phyloP scores from a whole-genome alignment of 1,140 invertebrate species.

The Acromyrmex echinatior region DNA sequence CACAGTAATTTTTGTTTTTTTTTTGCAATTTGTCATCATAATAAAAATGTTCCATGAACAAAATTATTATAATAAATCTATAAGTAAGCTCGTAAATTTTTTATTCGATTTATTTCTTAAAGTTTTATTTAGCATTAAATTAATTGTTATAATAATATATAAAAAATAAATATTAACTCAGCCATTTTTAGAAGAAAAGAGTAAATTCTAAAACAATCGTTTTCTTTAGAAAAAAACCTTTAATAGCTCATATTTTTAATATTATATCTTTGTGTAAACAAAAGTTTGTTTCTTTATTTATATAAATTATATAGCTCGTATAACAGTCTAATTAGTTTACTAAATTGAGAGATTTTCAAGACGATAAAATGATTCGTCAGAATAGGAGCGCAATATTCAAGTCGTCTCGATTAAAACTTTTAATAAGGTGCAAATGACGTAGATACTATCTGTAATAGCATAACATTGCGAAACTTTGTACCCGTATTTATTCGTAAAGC shows the following conservation, averaged over 20 bases:
- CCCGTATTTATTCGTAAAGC: constrained; percentile 48
- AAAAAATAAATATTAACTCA: neutral
- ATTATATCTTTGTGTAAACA: neutral
- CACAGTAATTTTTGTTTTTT: neutral
- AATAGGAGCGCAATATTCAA: constrained; percentile 28
- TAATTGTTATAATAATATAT: neutral
- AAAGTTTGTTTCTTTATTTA: neutral
- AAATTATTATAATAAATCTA: neutral
- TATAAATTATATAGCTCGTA: neutral
- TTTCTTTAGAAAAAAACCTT: neutral
- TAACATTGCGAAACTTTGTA: constrained; percentile 39
- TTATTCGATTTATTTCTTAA: neutral
- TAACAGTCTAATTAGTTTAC: constrained; percentile 32
- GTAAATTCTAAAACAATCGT: neutral
- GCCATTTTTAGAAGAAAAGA: neutral
- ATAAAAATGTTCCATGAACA: neutral
- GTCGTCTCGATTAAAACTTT: constrained; percentile 37
- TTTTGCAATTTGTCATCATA: neutral
- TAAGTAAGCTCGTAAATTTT: neutral
- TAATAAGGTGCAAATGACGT: constrained; percentile 46
- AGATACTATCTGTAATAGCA: constrained; percentile 33
- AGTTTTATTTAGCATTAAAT: neutral
- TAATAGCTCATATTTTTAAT: neutral
- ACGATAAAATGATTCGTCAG: constrained; percentile 35
- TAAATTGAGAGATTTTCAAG: constrained; percentile 36